Percentiles rank a stretch among this genome's conserved stretches.
These are phyloP conservation scores for Selene dorsalis DNA, from an alignment of 2,797 vertebrate genomes.

Conservation along the genomic window DNA sequence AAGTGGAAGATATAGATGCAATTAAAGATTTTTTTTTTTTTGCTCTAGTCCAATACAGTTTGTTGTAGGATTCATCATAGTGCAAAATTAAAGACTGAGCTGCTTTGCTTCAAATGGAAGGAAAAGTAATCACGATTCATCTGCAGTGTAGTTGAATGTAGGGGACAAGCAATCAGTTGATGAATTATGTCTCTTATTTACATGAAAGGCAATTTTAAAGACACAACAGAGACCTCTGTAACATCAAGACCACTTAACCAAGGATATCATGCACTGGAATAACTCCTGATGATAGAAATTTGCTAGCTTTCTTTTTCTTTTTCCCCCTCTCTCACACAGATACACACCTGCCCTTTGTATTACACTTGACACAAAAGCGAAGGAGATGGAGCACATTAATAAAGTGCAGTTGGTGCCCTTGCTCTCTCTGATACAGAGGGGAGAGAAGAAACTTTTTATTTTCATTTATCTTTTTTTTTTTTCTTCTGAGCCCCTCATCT, in stretches of 20 bases:
- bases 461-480: conserved; percentile 52
- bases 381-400: conserved; percentile 68
- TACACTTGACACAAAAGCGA: conserved; percentile 54
- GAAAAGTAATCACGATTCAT: conserved; percentile 35
- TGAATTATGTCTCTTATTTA: conserved; percentile 38
- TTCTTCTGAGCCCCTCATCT: conserved; percentile 40
- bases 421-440: conserved; percentile 44
- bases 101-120: conserved; percentile 35
- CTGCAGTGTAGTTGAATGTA: conserved; percentile 6
- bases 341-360: conserved; percentile 54
- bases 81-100: conserved; percentile 38
- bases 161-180: conserved; percentile 30
- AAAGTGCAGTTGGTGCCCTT: conserved; percentile 54
- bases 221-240: conserved; percentile 13
- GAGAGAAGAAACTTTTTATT: conserved; percentile 66
- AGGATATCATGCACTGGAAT: conserved; percentile 43
- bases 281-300: conserved; percentile 41
- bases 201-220: conserved; percentile 25
- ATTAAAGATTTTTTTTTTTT: conserved; percentile 48
- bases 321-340: conserved; percentile 25
- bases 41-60: conserved; percentile 28
- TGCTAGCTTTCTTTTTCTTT: conserved; percentile 24
- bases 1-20: conserved; percentile 32
- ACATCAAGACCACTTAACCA: conserved; percentile 21
- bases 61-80: conserved; percentile 30